Conservation (phyloP, 2,888 invertebrate genomes). For the Callyntrura sp. region DNA sequence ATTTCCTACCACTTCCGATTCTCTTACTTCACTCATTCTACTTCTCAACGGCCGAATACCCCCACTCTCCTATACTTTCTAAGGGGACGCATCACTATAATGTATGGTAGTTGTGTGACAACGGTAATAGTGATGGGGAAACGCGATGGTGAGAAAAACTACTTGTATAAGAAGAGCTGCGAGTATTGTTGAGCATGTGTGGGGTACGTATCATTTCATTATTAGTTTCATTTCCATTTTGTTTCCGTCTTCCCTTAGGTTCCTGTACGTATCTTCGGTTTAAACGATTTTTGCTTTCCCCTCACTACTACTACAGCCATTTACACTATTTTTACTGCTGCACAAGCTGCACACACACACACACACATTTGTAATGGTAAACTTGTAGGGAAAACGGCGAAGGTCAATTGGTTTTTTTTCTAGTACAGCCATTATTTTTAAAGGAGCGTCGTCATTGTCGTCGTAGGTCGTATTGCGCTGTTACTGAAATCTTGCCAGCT, state of each 20-base stretch:
- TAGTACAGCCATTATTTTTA: background rate
- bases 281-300: background rate
- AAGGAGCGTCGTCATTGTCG: background rate
- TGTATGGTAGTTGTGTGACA: no score
- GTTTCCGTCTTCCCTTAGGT: background rate
- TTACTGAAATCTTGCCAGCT: conserved; percentile 55
- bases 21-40: background rate
- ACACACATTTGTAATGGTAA: background rate
- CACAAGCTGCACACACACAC: background rate
- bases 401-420: conserved; percentile 45
- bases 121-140: no score
- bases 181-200: background rate
- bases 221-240: conserved; percentile 8
- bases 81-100: no score
- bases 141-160: no score
- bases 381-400: conserved; percentile 5
- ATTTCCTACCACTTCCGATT: conserved; percentile 70
- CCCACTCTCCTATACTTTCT: no score
- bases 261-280: background rate
- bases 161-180: background rate
- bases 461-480: no score
- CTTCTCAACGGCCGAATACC: background rate
- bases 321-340: background rate
- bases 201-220: background rate
- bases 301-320: background rate